Base-by-base conservation (phyloP, 2,888 invertebrate species). In the Anodontia alba region DNA sequence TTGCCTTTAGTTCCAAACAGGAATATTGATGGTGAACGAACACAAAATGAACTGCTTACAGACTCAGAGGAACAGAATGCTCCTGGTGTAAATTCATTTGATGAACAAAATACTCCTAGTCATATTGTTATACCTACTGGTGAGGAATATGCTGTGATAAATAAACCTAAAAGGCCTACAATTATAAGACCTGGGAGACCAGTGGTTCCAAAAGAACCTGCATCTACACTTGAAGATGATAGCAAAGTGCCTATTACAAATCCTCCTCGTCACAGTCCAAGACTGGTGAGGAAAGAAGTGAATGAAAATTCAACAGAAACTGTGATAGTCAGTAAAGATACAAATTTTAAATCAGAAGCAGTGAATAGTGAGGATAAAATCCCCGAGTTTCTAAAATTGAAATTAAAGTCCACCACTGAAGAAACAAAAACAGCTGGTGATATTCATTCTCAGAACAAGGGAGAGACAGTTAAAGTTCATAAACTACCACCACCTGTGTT, bases 81-180 rank as follows among this genome's bases (percentile, higher is more conserved):
- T 23, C n/a, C 7, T 57, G 7, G 8, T 17, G 20, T 26, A 26
- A 12, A 8, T 31, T 17, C 33, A 10, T 1, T 29, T 20, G 23
- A 62, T 62, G 29, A 62, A 33, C 23, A 17, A 17, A 62, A 62
- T 62, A 62, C 62, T 33, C 62, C 62, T 62, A 62, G 62, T 62
- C 62, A 62, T 62, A 20, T 62, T 12, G 10, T 17, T 20, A 38
- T 1, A 38, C 31, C 23, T 23, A 26, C 46, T 62, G 73, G 62
- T 23, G 54, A 62, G 31, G 46, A 77, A 43, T 82, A 85, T 78
- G 80, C 85, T 78, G 85, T 86, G 77, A 84, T 79, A 79, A 84
- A 81, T 70, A 86, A 87, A 79, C 86, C 87, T 29, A 85, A 79
- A 77, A 62, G 88, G 66, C 88, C 88, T 42, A 89, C 88, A 38